Conservation (phyloP, 2,888 invertebrate genomes). For the Scrobipalpa costella region DNA sequence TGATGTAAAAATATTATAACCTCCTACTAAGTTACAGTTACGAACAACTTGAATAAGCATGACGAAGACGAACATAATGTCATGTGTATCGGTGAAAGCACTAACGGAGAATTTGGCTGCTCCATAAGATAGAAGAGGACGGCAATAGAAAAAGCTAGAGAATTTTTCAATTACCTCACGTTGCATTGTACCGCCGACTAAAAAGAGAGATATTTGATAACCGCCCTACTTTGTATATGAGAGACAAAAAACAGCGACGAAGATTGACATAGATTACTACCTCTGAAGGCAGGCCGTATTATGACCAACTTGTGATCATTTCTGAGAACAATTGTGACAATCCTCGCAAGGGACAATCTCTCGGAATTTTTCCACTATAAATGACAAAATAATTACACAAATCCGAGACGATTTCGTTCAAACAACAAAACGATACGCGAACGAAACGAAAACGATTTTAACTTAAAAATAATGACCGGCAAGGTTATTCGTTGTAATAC, state of each 20-base stretch:
- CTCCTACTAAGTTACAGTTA: conserved; percentile 37
- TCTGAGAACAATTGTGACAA: conserved; percentile 20
- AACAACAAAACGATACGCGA: conserved; percentile 34
- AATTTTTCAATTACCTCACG: conserved; percentile 48
- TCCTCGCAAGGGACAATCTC: conserved; percentile 6
- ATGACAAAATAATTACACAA: conserved; percentile 42
- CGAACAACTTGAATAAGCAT: conserved; percentile 35
- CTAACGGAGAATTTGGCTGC: conserved; percentile 37
- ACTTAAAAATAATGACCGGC: conserved; percentile 55
- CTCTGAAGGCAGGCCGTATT: background rate
- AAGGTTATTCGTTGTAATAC: conserved; percentile 60
- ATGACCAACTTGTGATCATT: conserved; percentile 28
- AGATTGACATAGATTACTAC: conserved; percentile 19
- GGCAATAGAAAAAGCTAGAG: conserved; percentile 38
- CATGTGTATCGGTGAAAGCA: conserved; percentile 41
- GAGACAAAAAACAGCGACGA: conserved; percentile 22
- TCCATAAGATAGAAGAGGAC: conserved; percentile 31
- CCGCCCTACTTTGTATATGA: conserved; percentile 25
- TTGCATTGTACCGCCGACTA: conserved; percentile 33
- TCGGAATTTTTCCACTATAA: conserved; percentile 8
- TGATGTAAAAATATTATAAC: conserved; percentile 21
- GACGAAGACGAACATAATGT: conserved; percentile 39
- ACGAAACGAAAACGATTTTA: conserved; percentile 44
- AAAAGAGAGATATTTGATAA: conserved; percentile 32
- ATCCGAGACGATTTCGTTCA: conserved; percentile 33